Evolutionary conservation across 2,888 invertebrate species (phyloP).

Genomic region (Drosophila mayaguana): DNA sequence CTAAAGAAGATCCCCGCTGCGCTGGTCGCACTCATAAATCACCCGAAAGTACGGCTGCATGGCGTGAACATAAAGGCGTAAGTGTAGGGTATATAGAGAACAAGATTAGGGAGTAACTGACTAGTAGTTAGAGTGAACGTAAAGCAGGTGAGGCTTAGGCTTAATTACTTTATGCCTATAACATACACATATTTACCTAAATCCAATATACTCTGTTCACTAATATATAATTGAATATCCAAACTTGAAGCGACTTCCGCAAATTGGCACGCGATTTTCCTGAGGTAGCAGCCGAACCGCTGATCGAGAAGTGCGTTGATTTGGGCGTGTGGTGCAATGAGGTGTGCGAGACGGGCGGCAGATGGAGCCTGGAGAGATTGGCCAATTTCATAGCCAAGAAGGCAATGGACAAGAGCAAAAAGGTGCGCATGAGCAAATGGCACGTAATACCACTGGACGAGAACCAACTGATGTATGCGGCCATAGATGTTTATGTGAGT

Average conservation of each 20-base stretch:
- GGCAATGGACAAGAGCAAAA: slow-evolving; percentile 86
- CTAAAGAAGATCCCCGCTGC: slow-evolving; percentile 87
- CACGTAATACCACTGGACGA: slow-evolving; percentile 86
- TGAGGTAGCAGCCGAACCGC: slow-evolving; percentile 86
- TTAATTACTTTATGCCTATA: neutral
- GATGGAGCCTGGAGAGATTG: slow-evolving; percentile 88
- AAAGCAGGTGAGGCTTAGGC: too few species aligned
- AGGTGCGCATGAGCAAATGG: slow-evolving; percentile 88
- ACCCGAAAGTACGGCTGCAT: slow-evolving; percentile 87
- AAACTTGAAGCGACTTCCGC: slow-evolving; percentile 86
- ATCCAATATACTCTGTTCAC: neutral
- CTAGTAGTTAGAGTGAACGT: neutral
- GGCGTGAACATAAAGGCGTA: slow-evolving; percentile 89
- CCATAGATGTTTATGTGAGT: slow-evolving; percentile 89
- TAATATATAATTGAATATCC: neutral
- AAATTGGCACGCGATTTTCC: slow-evolving; percentile 88
- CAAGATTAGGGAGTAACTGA: neutral
- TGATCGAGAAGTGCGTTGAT: slow-evolving; percentile 88
- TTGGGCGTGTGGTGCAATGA: slow-evolving; percentile 87
- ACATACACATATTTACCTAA: neutral
- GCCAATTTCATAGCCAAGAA: slow-evolving; percentile 86
- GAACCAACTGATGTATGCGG: slow-evolving; percentile 87
- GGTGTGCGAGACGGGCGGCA: slow-evolving; percentile 85
- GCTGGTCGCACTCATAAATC: slow-evolving; percentile 86
- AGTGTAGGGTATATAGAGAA: slow-evolving; percentile 23